Percentiles rank a stretch among this genome's conserved stretches.
Evolutionary conservation across 2,113 vertebrate species (phyloP).

Genomic region (Trichechus manatus): DNA sequence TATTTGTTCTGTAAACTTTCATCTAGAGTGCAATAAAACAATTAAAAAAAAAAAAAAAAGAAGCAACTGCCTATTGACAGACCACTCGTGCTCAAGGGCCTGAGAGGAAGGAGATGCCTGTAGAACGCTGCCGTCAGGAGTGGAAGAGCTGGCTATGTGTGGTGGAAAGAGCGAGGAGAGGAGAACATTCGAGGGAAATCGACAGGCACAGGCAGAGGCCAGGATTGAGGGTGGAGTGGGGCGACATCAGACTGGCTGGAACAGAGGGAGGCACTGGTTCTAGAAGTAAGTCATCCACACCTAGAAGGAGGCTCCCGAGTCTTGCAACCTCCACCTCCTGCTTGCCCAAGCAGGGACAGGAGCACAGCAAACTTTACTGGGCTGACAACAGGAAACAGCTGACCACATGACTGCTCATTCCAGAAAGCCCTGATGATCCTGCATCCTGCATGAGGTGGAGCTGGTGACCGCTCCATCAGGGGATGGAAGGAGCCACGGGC

Average conservation of each 20-base stretch:
- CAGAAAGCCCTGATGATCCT: slow-evolving; percentile 49
- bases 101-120: not conserved
- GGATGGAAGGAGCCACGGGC: slow-evolving; percentile 7
- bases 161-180: not conserved
- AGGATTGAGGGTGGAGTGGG: no score
- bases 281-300: not conserved
- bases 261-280: not conserved
- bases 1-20: no score
- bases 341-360: not conserved
- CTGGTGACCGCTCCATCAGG: not conserved
- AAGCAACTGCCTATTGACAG: not conserved
- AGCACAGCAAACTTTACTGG: slow-evolving; percentile 7
- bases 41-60: not conserved
- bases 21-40: no score
- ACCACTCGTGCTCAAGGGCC: not conserved
- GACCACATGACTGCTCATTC: slow-evolving; percentile 54
- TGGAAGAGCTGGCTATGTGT: not conserved
- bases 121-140: not conserved
- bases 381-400: slow-evolving; percentile 39
- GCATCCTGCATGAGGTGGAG: slow-evolving; percentile 69
- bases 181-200: not conserved
- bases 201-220: not conserved
- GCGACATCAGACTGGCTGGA: not conserved
- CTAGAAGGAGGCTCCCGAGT: not conserved
- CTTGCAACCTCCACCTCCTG: not conserved